A percentile compares a stretch with the other conserved stretches of the same genome.
Conservation (phyloP, 2,888 invertebrate genomes). For the Acanthoscelides obtectus region DNA sequence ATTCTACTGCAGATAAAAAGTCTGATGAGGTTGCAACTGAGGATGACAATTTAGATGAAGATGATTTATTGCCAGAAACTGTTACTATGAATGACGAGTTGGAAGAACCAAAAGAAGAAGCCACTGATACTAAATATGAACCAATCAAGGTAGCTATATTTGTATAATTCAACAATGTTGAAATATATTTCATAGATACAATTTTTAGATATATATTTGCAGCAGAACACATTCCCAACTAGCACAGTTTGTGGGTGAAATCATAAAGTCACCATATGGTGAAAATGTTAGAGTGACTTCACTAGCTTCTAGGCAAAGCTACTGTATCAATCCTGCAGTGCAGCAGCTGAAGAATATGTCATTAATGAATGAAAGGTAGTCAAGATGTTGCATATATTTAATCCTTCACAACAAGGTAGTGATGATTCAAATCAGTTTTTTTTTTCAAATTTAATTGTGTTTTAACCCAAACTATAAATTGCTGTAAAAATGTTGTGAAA, state of each 20-base stretch:
- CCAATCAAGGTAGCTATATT: constrained; percentile 36
- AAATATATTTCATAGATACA: neutral
- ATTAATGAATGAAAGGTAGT: constrained; percentile 81
- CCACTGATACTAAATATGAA: constrained; percentile 46
- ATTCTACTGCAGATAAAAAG: constrained; percentile 30
- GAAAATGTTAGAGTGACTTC: constrained; percentile 69
- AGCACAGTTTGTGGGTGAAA: constrained; percentile 90
- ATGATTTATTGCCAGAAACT: constrained; percentile 55
- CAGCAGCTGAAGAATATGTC: constrained; percentile 65
- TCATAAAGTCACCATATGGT: constrained; percentile 75
- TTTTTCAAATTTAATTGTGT: too few relatives aligned
- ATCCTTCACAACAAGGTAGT: too few relatives aligned
- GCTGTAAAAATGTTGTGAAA: too few relatives aligned
- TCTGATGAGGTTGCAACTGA: constrained; percentile 16
- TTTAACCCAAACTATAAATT: too few relatives aligned
- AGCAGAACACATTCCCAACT: constrained; percentile 97
- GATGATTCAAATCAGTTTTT: too few relatives aligned
- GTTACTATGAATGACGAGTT: constrained; percentile 30
- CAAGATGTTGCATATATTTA: too few relatives aligned
- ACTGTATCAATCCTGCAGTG: constrained; percentile 84
- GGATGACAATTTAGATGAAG: constrained; percentile 38
- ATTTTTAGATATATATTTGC: constrained; percentile 78
- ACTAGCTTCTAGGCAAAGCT: constrained; percentile 85
- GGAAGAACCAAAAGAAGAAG: constrained; percentile 37
- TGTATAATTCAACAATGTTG: neutral